Base-by-base conservation (phyloP, 2,888 invertebrate species). In the Campaea margaritaria region DNA sequence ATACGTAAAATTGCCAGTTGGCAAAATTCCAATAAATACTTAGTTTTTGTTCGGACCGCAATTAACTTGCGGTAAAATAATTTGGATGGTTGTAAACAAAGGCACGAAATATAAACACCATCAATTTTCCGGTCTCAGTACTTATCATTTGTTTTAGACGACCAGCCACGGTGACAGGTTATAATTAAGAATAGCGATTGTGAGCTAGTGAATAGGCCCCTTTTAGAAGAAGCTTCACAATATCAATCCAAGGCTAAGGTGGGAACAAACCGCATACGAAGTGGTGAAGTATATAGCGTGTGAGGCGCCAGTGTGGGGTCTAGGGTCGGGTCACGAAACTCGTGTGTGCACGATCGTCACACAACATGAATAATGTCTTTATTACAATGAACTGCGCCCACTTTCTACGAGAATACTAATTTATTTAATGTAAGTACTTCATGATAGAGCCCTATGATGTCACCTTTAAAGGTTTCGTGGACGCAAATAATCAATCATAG, bases 301-400 rank as follows among this genome's bases (percentile, higher is more conserved):
- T 58, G 59, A 59, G 54, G 56, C 48, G 62, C 48, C 62, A 61
- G 66, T 68, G 59, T 66, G 64, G 53, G 64, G 58, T 70, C 73
- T 47, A 10, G 59, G 72, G 69, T 70, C 73, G 65, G 69, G 75
- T 82, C 81, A 82, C 82, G 82, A 70, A 74, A 66, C 70, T 78
- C 82, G 81, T 82, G 80, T 70, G 65, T 70, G 69, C 82, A 78
- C 77, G 80, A 79, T 58, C 66, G 64, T 65, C 71, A 73, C 72
- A 70, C 73, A 68, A 77, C 73, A 71, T 78, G 73, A 73, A 72
- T 79, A 72, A 73, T 72, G 69, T 68, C 73, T 78, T 74, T 77
- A 78, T 75, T 70, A 74, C 68, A 74, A 78, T 74, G 62, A 68
- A 64, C 66, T n/a, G 31, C 51, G 58, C 46, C 31, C 13, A 55